A percentile compares a stretch with the other conserved stretches of the same genome.
Conservation (phyloP, 1,140 invertebrate species). For the Lerema accius region DNA sequence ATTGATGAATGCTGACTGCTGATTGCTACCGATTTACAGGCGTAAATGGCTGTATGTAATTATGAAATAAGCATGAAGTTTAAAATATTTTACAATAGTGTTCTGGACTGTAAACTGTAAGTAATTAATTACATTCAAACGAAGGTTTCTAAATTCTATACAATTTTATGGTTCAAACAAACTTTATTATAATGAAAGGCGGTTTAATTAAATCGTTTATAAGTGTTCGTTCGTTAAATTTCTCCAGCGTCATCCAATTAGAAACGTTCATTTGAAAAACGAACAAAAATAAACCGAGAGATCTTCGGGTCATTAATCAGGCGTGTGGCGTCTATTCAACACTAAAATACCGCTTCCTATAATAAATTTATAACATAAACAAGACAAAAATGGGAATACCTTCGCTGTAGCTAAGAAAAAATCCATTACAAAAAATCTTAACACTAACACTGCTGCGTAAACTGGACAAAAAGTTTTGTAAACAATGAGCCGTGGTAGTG, state of each 20-base stretch:
- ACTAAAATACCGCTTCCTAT: constrained; percentile 52
- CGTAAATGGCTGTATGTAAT: not conserved
- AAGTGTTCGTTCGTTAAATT: constrained; percentile 38
- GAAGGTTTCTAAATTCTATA: too few species aligned
- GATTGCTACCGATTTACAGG: not conserved
- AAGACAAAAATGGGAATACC: constrained; percentile 41
- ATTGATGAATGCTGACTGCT: too few species aligned
- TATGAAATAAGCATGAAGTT: too few species aligned
- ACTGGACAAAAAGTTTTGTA: constrained; percentile 40
- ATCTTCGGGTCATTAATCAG: constrained; percentile 58
- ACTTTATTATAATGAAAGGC: constrained; percentile 24
- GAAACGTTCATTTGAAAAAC: constrained; percentile 39
- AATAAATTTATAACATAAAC: constrained; percentile 58
- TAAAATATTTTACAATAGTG: too few species aligned
- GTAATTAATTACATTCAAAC: too few species aligned
- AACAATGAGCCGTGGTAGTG: constrained; percentile 34
- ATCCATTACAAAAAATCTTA: constrained; percentile 24
- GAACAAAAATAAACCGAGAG: constrained; percentile 54
- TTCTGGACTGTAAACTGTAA: too few species aligned
- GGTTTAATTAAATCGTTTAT: constrained; percentile 21
- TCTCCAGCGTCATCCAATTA: constrained; percentile 60
- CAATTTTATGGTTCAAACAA: not conserved
- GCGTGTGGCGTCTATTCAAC: constrained; percentile 46
- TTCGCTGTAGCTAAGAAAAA: constrained; percentile 36
- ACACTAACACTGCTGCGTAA: constrained; percentile 41